Evolutionary conservation across 2,113 vertebrate species (phyloP), one percentile per base, ranked within the genome.

Genomic region (Coregonus clupeaformis): DNA sequence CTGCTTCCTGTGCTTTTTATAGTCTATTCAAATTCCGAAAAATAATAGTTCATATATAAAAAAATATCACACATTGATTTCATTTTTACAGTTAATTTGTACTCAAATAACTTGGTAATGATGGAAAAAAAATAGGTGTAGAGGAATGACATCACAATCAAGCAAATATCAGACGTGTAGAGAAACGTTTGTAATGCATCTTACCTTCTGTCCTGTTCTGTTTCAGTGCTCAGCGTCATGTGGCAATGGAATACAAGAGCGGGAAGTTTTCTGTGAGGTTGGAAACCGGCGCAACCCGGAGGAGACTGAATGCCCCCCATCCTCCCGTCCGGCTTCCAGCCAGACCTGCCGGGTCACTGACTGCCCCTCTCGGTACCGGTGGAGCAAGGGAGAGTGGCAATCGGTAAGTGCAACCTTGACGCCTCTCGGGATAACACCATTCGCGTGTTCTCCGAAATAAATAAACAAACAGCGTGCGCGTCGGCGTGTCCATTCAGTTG

Each of bases 141-240:
- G 2, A 42, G 7, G 36, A 42, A 9, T 42, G 36, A 42, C 36
- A 36, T 36, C 36, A 18, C 24, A 66, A 27, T n/a, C 24, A 65
- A 52, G 47, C 22, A 29, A 66, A 68, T 30, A 68, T 27, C 16
- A 18, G 13, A 68, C 49, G 36, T 11, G 36, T 42, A 52, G 14
- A 5, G 49, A 18, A 52, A 18, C 3, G 49, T 4, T 18, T 52
- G 6, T n/a, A 20, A 78, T 24, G 13, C 36, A 57, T 52, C 90
- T 92, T 88, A 95, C 94, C 67, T 2, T 68, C n/a, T 79, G 60
- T 69, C 91, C 71, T 45, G n/a, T 45, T 83, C 45, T 74, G 47
- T 42, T 64, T 25, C 78, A 98, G 97, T 97, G 96, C 80, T 98
- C 96, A 0, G 94, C 89, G 52, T 95, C 96, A 73, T 98, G 97